These are phyloP conservation scores for Epinephelus lanceolatus DNA, from an alignment of 2,113 vertebrate genomes.

Conservation along the genomic window DNA sequence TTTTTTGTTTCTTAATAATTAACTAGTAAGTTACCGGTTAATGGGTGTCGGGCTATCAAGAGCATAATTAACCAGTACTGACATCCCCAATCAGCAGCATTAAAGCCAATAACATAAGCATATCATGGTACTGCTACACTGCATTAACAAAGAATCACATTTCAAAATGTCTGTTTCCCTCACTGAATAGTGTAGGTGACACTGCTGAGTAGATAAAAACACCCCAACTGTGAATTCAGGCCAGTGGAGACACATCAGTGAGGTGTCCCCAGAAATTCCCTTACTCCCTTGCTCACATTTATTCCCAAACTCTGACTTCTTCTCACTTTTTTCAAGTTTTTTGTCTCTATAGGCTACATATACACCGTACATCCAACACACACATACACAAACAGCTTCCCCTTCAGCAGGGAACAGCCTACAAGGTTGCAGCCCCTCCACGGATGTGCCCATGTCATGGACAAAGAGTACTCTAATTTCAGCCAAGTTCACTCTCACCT, in stretches of 20 bases:
- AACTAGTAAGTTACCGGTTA: too few relatives aligned
- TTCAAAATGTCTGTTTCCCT: slow-evolving; percentile 1
- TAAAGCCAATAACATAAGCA: neutral
- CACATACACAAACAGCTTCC: slow-evolving; percentile 37
- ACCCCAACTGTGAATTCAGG: slow-evolving; percentile 75
- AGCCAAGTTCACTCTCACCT: slow-evolving; percentile 72
- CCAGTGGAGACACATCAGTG: slow-evolving; percentile 64
- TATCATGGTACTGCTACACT: neutral
- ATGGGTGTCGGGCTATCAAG: too few relatives aligned
- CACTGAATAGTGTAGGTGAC: slow-evolving; percentile 78
- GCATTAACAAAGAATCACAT: slow-evolving; percentile 19
- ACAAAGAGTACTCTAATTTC: slow-evolving; percentile 83
- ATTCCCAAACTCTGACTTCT: slow-evolving; percentile 34
- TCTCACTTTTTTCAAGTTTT: slow-evolving; percentile 10
- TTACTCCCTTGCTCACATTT: slow-evolving; percentile 39
- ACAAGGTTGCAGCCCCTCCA: slow-evolving; percentile 80
- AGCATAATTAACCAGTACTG: too few relatives aligned
- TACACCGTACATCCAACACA: neutral
- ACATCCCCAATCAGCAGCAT: neutral
- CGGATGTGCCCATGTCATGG: slow-evolving; percentile 75
- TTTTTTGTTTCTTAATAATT: too few relatives aligned
- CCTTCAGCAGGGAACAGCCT: slow-evolving; percentile 63
- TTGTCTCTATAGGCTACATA: neutral
- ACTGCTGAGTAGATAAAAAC: slow-evolving; percentile 79
- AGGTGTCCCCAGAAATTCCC: slow-evolving; percentile 62